Evolutionary conservation across 2,113 vertebrate species (phyloP).

Genomic region (Atlantisia rogersi): DNA sequence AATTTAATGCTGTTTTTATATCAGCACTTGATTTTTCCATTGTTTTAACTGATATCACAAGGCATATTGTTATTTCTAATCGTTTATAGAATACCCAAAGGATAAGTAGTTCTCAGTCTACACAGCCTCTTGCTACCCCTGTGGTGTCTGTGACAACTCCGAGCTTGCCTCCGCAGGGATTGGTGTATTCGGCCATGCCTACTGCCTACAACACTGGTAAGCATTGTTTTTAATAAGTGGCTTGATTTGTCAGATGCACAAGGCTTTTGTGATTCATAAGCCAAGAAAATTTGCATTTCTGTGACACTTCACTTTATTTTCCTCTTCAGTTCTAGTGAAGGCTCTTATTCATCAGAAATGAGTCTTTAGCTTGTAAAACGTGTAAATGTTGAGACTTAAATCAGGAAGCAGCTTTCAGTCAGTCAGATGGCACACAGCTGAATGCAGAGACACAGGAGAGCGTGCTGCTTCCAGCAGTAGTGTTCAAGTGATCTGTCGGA

Average conservation of each 20-base stretch:
- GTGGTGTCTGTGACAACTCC: conserved; percentile 97
- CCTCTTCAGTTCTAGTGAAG: background rate
- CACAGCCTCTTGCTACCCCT: conserved; percentile 91
- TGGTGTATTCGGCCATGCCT: conserved; percentile 95
- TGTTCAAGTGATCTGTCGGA: fast-evolving
- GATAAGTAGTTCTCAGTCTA: conserved; percentile 92
- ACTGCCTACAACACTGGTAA: conserved; percentile 96
- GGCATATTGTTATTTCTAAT: background rate
- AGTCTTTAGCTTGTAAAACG: background rate
- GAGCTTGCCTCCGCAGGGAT: conserved; percentile 91
- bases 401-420: background rate
- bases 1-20: background rate
- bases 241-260: background rate
- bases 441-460: background rate
- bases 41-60: background rate
- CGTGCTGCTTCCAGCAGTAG: fast-evolving
- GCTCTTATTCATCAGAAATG: background rate
- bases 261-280: background rate
- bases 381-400: background rate
- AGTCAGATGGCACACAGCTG: background rate
- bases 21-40: background rate
- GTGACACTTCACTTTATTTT: background rate
- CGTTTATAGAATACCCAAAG: conserved; percentile 90
- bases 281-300: background rate
- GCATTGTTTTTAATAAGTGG: background rate